Evolutionary conservation across 2,797 vertebrate genomes (phyloP), one percentile per base, ranked within the genome.

Genomic region (Choloepus didactylus): DNA sequence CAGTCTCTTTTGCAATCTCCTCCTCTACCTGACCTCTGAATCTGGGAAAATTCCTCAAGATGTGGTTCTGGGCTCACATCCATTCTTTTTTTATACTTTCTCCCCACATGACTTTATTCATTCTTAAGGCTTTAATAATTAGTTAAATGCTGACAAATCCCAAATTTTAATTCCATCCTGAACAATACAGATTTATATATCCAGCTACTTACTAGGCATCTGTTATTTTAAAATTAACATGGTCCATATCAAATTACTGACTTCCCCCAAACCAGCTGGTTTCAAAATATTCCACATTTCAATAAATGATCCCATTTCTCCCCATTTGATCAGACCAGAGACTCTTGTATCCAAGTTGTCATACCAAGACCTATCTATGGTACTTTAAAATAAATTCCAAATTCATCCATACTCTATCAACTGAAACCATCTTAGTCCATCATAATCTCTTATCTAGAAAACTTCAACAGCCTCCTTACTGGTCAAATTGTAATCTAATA

Each of bases 401-500:
- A 84, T 60, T 62, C 25, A 76, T 31, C 46, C 49, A 62, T 70
- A 69, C 35, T 81, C 35, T 27, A 66, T 12, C 21, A 8, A 81
- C 56, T 66, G 21, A 81, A 73, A 66, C 29, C 23, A 83, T 16
- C 10, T 23, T 18, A 75, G 12, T 67, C 41, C 31, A 82, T 18
- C 15, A n/a, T 44, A 51, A 76, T 49, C 80, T 49, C 60, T 75
- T 60, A 76, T 38, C 16, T 46, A 83, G 77, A 76, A 83, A 89
- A 44, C 35, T 64, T 72, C 75, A 72, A 38, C 35, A 64, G 76
- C 35, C 77, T 93, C 3, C 49, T 31, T 83, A 73, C 5, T 35
- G 67, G 21, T 88, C 29, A 81, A 86, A 89, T 41, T 56, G n/a
- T 56, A 69, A 87, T 59, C n/a, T 51, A 94, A 67, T 44, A 66